Percentiles rank a stretch among this genome's conserved stretches.
phyloP scores from a whole-genome alignment of 2,888 invertebrate genomes.

The Phrixothrix hirtus region DNA sequence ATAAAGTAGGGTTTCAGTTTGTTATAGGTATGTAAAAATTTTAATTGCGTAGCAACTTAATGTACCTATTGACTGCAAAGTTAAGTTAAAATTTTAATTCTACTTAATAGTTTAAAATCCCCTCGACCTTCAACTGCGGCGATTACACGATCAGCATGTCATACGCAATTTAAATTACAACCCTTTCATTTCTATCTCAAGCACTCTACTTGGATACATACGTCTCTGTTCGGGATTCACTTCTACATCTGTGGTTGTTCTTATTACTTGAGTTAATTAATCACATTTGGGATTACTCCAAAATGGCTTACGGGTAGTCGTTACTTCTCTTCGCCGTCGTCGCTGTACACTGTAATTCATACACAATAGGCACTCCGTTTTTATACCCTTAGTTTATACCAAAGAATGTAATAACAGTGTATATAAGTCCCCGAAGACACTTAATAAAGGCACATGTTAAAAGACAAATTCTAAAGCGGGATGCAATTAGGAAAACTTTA shows the following conservation, averaged over 20 bases:
- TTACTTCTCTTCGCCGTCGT: conserved; percentile 31
- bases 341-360: conserved; percentile 13
- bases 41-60: too few relatives aligned
- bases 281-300: conserved; percentile 32
- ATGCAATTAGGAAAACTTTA: conserved; percentile 23
- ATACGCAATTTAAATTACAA: conserved; percentile 4
- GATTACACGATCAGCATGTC: conserved; percentile 14
- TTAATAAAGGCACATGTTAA: conserved; percentile 21
- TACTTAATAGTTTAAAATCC: conserved; percentile 10
- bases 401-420: conserved; percentile 20
- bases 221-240: conserved; percentile 10
- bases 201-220: conserved; percentile 7
- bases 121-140: conserved; percentile 1
- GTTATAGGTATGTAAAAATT: too few relatives aligned
- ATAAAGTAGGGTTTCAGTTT: too few relatives aligned
- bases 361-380: conserved; percentile 7
- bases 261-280: conserved; percentile 27
- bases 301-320: conserved; percentile 37
- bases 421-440: conserved; percentile 22
- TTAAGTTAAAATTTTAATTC: too few relatives aligned
- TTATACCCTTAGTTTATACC: conserved; percentile 11
- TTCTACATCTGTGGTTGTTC: conserved; percentile 15
- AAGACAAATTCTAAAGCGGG: conserved; percentile 12
- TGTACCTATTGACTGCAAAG: too few relatives aligned
- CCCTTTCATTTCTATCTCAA: conserved; percentile 7